Percentiles rank a stretch among this genome's conserved stretches.
Conservation (phyloP, 2,797 vertebrate species). For the Ctenopoma multispine region DNA sequence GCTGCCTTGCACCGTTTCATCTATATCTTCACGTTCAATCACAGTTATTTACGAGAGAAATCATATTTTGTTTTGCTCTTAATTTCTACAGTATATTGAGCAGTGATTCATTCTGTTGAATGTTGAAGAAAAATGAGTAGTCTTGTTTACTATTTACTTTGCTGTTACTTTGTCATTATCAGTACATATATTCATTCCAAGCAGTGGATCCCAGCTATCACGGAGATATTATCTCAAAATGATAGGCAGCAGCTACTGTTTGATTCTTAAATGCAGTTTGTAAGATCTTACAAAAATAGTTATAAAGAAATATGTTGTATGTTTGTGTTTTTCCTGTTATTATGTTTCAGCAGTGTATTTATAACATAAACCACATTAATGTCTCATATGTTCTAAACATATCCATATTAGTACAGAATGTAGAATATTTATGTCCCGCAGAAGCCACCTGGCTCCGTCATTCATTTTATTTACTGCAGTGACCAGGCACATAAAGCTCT, state of each 20-base stretch:
- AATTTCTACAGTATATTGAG: constrained; percentile 61
- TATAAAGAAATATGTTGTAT: constrained; percentile 52
- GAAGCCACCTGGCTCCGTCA: background rate
- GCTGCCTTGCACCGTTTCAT: constrained; percentile 63
- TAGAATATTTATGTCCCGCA: background rate
- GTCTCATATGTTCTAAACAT: background rate
- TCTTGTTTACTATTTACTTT: constrained; percentile 56
- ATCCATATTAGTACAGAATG: background rate
- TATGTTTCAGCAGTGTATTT: background rate
- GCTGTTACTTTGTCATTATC: constrained; percentile 61
- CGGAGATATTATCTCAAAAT: constrained; percentile 29
- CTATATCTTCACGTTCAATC: constrained; percentile 78
- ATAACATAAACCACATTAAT: background rate
- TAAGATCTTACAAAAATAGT: constrained; percentile 66
- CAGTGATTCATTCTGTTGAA: constrained; percentile 42
- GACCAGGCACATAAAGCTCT: background rate
- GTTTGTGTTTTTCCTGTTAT: constrained; percentile 17
- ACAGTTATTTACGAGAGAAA: constrained; percentile 65
- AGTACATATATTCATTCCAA: constrained; percentile 40
- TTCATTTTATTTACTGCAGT: background rate
- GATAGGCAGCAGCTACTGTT: constrained; percentile 50
- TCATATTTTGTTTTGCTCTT: constrained; percentile 61
- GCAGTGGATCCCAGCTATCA: constrained; percentile 42
- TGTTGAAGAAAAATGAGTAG: constrained; percentile 54
- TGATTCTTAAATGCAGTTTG: constrained; percentile 66